Evolutionary conservation across 2,888 invertebrate genomes (phyloP).

Genomic region (Oscheius sp.): DNA sequence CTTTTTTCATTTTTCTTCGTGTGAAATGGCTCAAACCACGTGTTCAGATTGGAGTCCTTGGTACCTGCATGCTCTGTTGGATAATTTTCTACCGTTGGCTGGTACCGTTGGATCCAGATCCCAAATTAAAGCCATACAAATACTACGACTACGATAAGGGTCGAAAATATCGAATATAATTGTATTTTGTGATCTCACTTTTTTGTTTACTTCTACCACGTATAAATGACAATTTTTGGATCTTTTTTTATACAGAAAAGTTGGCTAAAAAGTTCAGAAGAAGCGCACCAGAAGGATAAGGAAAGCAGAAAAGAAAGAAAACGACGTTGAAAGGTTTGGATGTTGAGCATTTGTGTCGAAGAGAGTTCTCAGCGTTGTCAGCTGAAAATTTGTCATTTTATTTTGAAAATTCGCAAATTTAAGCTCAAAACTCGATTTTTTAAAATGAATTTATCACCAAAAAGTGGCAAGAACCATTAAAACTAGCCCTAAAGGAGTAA

Average conservation of each 20-base stretch:
- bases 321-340: neutral
- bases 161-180: slow-evolving; percentile 43
- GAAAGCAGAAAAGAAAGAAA: neutral
- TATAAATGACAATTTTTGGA: neutral
- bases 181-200: slow-evolving; percentile 2
- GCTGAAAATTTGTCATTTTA: neutral
- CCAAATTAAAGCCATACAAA: slow-evolving; percentile 43
- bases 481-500: no score
- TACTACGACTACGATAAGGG: slow-evolving; percentile 45
- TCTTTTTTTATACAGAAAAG: neutral
- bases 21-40: no score
- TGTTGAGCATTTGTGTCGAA: slow-evolving; percentile 5
- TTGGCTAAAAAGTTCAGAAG: neutral
- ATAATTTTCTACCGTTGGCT: slow-evolving; percentile 46
- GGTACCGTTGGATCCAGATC: slow-evolving; percentile 44
- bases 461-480: no score
- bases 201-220: neutral
- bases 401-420: no score
- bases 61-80: slow-evolving; percentile 40
- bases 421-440: no score
- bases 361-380: slow-evolving; percentile 3
- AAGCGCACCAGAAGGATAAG: neutral
- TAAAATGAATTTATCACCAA: no score
- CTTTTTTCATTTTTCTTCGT: slow-evolving; percentile 31
- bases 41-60: slow-evolving; percentile 38